A percentile compares a stretch with the other conserved stretches of the same genome.
Conservation (phyloP, 92 coral and sea anemone genomes). For the Zoanthus gigantus region DNA sequence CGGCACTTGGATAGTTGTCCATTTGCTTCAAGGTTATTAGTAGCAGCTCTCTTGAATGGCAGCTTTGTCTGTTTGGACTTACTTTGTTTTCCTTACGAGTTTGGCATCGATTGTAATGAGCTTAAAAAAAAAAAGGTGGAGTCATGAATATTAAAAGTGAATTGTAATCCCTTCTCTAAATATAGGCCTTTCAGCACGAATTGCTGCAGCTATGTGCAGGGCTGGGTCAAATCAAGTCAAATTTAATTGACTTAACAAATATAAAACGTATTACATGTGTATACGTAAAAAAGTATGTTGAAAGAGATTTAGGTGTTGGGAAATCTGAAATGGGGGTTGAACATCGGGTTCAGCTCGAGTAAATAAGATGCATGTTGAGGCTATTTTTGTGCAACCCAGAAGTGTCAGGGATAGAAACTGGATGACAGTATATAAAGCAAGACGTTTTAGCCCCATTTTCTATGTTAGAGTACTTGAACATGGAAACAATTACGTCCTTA, state of each 20-base stretch:
- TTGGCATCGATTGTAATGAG: constrained; percentile 24
- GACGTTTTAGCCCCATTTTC: too few species aligned
- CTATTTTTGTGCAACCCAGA: too few species aligned
- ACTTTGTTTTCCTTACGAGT: neutral
- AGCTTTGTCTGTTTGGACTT: constrained; percentile 3
- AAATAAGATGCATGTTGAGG: neutral
- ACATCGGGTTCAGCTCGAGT: constrained; percentile 20
- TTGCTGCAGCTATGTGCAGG: constrained; percentile 6
- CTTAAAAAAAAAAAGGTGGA: constrained; percentile 5
- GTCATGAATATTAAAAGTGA: constrained; percentile 14
- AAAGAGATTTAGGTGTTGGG: neutral
- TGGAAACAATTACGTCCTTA: too few species aligned
- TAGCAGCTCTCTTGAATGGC: constrained; percentile 20
- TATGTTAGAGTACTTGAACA: too few species aligned
- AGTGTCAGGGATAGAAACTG: too few species aligned
- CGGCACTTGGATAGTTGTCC: constrained; percentile 6
- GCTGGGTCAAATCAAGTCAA: neutral
- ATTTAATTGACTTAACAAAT: too few species aligned
- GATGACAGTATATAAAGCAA: too few species aligned
- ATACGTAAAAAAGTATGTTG: neutral
- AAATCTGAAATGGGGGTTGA: neutral
- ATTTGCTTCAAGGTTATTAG: neutral
- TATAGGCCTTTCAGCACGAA: neutral
- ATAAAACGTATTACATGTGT: neutral
- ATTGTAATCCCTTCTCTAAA: neutral